Percentiles rank a stretch among this genome's conserved stretches.
These are phyloP conservation scores for Aegotheles bennettii DNA, from an alignment of 2,113 vertebrate species.

Conservation along the genomic window DNA sequence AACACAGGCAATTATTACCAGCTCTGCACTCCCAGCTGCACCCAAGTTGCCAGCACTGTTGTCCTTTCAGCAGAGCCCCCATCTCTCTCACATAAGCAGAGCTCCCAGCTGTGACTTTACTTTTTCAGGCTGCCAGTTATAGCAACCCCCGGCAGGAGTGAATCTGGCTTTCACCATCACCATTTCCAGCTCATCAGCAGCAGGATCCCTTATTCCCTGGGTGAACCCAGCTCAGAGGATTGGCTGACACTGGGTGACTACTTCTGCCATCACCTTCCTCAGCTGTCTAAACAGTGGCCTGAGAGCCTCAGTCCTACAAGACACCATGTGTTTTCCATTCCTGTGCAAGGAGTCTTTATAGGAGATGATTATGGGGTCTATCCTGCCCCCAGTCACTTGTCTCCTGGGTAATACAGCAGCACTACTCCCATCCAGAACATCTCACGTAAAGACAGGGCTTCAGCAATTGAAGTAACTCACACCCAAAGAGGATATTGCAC, in stretches of 20 bases:
- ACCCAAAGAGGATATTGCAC: not conserved
- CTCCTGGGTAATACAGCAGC: not conserved
- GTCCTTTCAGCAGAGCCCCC: not conserved
- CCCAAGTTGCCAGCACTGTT: not conserved
- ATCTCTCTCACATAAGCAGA: not conserved
- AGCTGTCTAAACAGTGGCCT: not conserved
- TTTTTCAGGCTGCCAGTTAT: no score
- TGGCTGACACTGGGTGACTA: not conserved
- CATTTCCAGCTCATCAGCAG: not conserved
- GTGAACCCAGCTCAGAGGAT: not conserved
- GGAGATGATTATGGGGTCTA: not conserved
- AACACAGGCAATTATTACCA: not conserved
- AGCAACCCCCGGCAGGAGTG: no score
- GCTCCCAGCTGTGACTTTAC: not conserved
- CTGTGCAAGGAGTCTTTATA: not conserved
- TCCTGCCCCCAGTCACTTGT: not conserved
- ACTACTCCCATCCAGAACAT: not conserved
- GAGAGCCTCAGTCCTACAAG: not conserved
- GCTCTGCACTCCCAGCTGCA: not conserved
- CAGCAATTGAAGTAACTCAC: not conserved
- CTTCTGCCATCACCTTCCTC: not conserved
- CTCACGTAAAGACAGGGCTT: not conserved
- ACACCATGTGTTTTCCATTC: not conserved
- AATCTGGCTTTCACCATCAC: not conserved
- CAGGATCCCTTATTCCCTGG: not conserved